phyloP scores from a whole-genome alignment of 2,797 vertebrate genomes.

The Lophotriccus pileatus region DNA sequence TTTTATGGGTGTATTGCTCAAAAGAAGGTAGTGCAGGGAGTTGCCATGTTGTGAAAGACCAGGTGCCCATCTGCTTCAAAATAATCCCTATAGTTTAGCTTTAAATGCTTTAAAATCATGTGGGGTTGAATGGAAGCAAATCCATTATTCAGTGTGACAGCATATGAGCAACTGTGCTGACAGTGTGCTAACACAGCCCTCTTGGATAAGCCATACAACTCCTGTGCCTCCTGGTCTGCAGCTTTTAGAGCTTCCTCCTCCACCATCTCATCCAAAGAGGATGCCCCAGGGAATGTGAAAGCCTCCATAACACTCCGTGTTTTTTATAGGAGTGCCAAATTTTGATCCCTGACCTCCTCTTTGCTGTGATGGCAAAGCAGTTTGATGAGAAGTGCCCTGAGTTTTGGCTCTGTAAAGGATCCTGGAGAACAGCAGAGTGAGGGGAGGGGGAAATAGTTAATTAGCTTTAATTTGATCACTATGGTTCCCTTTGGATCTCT shows the following conservation, averaged over 20 bases:
- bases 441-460: rapidly evolving
- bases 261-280: background rate
- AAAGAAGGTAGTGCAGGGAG: background rate
- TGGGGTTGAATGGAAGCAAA: background rate
- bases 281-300: background rate
- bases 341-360: background rate
- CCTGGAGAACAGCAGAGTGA: background rate
- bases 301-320: background rate
- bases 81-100: background rate
- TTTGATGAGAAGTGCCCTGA: background rate
- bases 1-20: background rate
- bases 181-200: background rate
- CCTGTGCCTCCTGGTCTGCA: background rate
- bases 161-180: background rate
- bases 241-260: background rate
- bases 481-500: background rate
- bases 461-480: background rate
- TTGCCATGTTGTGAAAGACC: background rate
- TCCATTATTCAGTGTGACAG: background rate
- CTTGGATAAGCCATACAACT: background rate
- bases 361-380: background rate
- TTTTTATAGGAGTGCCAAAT: rapidly evolving
- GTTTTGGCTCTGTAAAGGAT: background rate
- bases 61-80: conserved; percentile 4
- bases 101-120: background rate